Evolutionary conservation across 1,140 invertebrate genomes (phyloP), one percentile per base, ranked within the genome.

Genomic region (Zaprionus gabonicus): DNA sequence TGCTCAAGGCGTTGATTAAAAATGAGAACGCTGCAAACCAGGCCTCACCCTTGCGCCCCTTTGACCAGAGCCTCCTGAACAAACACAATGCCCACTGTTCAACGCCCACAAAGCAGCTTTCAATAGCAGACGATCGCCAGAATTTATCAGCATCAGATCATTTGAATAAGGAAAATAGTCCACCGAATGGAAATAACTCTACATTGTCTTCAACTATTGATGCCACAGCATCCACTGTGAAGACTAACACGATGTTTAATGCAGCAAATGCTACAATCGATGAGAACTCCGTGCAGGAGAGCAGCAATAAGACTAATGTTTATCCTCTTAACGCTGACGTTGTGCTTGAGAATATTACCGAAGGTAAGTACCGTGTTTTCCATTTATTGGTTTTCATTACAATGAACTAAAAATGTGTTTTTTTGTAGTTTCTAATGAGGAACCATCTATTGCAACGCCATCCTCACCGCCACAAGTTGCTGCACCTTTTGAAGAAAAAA

Each of bases 1-100:
- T 88, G 31, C 60, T 83, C 0, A 55, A 78, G 23, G 60, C 77
- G 23, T 53, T 81, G 25, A 73, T 73, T 1, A 71, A 76, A 12
- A 68, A 74, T 13, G 66, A 70, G 28, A 49, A 31, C 4, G 55
- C 71, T 3, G 36, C 34, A 2, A 85, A 87, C 12, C 81, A 78
- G 7, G 44, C 9, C 0, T 88, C 87, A 6, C 91, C 91, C 3
- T 56, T 91, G 23, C 74, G 84, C 13, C 81, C 87, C 1, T 77
- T 92, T 46, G 84, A 91, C 36, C 79, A 81, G 34, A 88, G 79
- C 27, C 60, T 92, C 6, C 12, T 92, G 0, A 78, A 78, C 20
- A 76, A 80, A 53, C 87, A 82, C 68, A 92, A 92, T 25, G 87
- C 82, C 2, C 36, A 86, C 9, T 70, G 83, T 51, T 92, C 91